Evolutionary conservation across 2,113 vertebrate species (phyloP), one percentile per base, ranked within the genome.

Genomic region (Hystrix cristata): DNA sequence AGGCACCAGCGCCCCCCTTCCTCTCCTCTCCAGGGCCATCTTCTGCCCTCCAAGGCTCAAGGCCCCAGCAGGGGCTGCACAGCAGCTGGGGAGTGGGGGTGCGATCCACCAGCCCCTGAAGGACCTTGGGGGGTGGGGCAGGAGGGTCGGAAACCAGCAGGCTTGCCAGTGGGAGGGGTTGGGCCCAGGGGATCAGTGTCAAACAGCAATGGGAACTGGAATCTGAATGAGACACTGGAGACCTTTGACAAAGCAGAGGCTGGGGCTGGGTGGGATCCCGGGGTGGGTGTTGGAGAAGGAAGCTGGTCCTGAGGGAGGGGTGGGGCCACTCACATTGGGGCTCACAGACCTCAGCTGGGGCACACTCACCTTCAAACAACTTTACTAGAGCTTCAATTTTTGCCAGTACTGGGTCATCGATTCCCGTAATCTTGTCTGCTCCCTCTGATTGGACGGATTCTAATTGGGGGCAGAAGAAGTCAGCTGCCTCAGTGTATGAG

Each of bases 381-480:
- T n/a, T 1, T 71, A 79, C 31, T 34, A 65, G 46, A 51, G 16
- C 8, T 31, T 71, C 0, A 48, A 9, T 15, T 48, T 10, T 21
- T 59, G 9, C 1, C 29, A 15, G 2, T 13, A 0, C 8, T 72
- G 15, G 1, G 0, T 80, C 53, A 43, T 14, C 2, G 5, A 48
- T 25, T 38, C 0, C 11, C 31, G 72, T 7, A 21, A 27, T 3
- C 38, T 6, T 13, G 6, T 71, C 5, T 53, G 3, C 19, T 85
- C 8, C 9, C 5, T 84, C 4, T 23, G 38, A 38, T 38, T 38
- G 12, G 7, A 27, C 13, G 14, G 23, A 29, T 57, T 8, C 18
- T 78, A 81, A 96, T 82, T 90, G 23, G 55, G 74, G 34, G 27
- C 34, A 80, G 34, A 69, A 65, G 43, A 65, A 18, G 60, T 62